Percentiles rank a stretch among this genome's conserved stretches.
Evolutionary conservation across 1,140 invertebrate genomes (phyloP).

Genomic region (Tetranychus cinnabarinus): DNA sequence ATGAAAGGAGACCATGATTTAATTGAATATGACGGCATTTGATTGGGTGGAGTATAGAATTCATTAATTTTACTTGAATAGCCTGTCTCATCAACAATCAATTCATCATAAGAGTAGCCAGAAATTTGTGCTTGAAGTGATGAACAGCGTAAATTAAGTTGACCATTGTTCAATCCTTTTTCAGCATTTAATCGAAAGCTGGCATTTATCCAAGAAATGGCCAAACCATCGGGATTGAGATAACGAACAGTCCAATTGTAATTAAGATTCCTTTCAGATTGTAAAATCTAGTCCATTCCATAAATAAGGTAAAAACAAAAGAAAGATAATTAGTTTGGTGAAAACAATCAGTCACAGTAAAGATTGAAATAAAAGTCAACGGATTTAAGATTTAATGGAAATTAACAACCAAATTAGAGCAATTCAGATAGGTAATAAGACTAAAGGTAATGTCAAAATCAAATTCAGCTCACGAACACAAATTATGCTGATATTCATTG

Average conservation of each 20-base stretch:
- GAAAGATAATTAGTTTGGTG: too few species aligned
- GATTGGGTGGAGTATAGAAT: too few species aligned
- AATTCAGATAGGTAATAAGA: too few species aligned
- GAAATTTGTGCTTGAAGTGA: slow-evolving; percentile 1
- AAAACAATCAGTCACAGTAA: too few species aligned
- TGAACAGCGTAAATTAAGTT: not conserved
- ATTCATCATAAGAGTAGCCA: slow-evolving; percentile 1
- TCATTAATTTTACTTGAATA: not conserved
- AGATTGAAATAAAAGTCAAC: too few species aligned
- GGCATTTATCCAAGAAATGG: not conserved
- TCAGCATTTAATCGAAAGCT: not conserved
- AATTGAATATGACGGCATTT: too few species aligned
- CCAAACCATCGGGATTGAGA: not conserved
- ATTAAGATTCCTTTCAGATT: not conserved
- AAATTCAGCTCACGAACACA: too few species aligned
- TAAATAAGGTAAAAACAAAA: not conserved
- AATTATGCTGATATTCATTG: too few species aligned
- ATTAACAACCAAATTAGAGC: too few species aligned
- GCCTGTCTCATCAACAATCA: slow-evolving; percentile 1
- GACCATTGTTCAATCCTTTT: not conserved
- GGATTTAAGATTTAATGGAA: too few species aligned
- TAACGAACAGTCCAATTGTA: not conserved
- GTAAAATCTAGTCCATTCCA: not conserved
- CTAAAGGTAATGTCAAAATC: too few species aligned
- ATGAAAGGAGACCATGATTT: not conserved